These are phyloP conservation scores for Bungarus multicinctus DNA, from an alignment of 2,113 vertebrate species.

Conservation along the genomic window DNA sequence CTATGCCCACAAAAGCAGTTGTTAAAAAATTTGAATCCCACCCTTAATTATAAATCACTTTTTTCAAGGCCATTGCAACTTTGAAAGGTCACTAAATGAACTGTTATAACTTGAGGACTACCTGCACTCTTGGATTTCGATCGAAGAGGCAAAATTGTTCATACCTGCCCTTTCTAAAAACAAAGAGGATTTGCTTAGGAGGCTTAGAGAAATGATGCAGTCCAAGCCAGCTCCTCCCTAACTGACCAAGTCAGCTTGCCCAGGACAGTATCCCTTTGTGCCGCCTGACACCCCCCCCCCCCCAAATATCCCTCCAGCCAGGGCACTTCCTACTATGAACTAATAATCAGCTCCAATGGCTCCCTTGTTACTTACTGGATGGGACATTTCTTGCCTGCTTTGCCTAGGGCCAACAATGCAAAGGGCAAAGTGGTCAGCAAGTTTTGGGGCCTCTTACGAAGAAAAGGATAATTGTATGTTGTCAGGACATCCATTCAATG, in stretches of 20 bases:
- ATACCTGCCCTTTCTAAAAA: background rate
- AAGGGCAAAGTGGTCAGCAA: background rate
- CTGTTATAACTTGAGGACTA: background rate
- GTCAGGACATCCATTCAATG: constrained; percentile 25
- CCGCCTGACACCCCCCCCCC: background rate
- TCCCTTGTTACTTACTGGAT: constrained; percentile 11
- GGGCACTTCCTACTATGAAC: constrained; percentile 16
- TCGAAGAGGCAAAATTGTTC: background rate
- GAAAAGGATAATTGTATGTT: constrained; percentile 51
- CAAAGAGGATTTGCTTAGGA: background rate
- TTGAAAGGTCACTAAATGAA: background rate
- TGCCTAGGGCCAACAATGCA: background rate
- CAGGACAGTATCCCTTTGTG: constrained; percentile 22
- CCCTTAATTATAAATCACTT: too few relatives aligned
- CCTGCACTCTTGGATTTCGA: background rate
- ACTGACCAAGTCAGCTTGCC: background rate
- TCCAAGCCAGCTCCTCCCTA: background rate
- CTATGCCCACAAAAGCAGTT: too few relatives aligned
- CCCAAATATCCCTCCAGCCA: background rate
- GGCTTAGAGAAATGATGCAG: background rate
- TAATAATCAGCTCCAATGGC: constrained; percentile 1
- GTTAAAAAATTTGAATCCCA: too few relatives aligned
- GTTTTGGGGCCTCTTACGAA: constrained; percentile 18
- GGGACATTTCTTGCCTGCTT: constrained; percentile 15
- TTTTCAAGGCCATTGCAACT: background rate